Base-by-base conservation (phyloP, 2,797 vertebrate species). In the Kryptopterus vitreolus region DNA sequence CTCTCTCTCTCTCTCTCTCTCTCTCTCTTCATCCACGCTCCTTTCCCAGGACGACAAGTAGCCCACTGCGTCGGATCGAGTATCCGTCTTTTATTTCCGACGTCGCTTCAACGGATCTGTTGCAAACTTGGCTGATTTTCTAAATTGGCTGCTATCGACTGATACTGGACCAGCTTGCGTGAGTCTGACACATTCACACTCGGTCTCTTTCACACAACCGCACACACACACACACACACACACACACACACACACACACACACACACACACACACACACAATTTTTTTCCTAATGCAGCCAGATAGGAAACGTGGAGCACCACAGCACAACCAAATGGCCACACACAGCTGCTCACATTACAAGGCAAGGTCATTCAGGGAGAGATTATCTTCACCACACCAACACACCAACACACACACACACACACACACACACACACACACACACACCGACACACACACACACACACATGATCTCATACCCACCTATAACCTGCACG, bases 81-180 rank as follows among this genome's bases (percentile, higher is more conserved):
- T 91, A 90, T 92, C 90, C 88, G 89, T 93, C 91, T 92, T 75
- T 91, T 91, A 90, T 92, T 92, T 93, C 92, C 91, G 89, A 92
- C 89, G 92, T 92, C 80, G 89, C 89, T 89, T 91, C 88, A 90
- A 91, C 91, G 90, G 31, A 59, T 68, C 92, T 93, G 92, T 91
- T 93, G 92, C 93, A 92, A 91, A 93, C 90, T 92, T 91, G 91
- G 92, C 92, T 91, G 92, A 91, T 92, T 93, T 91, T 93, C 90
- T 91, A 91, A 91, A 93, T 92, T 93, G 92, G 88, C 88, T 90
- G 88, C 91, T 93, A 93, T 93, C 90, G 91, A 93, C 90, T 89
- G 90, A 89, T 92, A 89, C 87, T 76, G 89, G 81, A 89, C 87
- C 90, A 91, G 91, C 90, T 90, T 90, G 89, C 90, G 91, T 88